Evolutionary conservation across 2,113 vertebrate genomes (phyloP).

Genomic region (Turdus rufiventris): DNA sequence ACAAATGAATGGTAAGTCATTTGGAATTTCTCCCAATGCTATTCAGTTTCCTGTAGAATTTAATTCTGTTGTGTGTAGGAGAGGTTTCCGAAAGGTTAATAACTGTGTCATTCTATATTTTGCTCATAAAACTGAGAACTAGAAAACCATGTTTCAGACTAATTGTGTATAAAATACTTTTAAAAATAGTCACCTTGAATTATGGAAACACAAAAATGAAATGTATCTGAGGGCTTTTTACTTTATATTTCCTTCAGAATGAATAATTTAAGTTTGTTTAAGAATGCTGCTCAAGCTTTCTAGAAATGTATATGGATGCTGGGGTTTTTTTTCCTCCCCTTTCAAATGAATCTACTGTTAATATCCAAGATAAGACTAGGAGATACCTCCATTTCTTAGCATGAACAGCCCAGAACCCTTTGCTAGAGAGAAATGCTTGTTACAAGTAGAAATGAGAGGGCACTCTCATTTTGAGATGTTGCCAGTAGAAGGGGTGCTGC

Average conservation of each 20-base stretch:
- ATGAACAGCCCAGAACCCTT: background rate
- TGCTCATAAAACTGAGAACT: conserved; percentile 10
- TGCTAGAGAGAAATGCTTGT: background rate
- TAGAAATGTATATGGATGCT: background rate
- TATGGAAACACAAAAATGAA: background rate
- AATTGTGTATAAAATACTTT: conserved; percentile 43
- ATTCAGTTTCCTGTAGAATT: conserved; percentile 23
- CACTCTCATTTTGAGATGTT: background rate
- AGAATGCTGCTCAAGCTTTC: background rate
- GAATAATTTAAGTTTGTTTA: background rate
- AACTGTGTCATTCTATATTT: conserved; percentile 45
- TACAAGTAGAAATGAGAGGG: background rate
- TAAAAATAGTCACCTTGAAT: conserved; percentile 48
- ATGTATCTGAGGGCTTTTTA: background rate
- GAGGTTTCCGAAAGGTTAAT: conserved; percentile 45
- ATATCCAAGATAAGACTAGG: background rate
- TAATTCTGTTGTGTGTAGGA: conserved; percentile 42
- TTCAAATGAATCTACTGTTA: background rate
- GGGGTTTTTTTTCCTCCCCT: background rate
- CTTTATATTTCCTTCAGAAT: conserved; percentile 26
- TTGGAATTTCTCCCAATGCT: conserved; percentile 42
- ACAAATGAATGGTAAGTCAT: conserved; percentile 36
- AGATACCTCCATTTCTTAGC: background rate
- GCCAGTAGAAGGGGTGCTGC: background rate
- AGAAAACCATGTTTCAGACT: conserved; percentile 13